A percentile compares a stretch with the other conserved stretches of the same genome.
Conservation (phyloP, 2,113 vertebrate genomes). For the Eidolon helvum region DNA sequence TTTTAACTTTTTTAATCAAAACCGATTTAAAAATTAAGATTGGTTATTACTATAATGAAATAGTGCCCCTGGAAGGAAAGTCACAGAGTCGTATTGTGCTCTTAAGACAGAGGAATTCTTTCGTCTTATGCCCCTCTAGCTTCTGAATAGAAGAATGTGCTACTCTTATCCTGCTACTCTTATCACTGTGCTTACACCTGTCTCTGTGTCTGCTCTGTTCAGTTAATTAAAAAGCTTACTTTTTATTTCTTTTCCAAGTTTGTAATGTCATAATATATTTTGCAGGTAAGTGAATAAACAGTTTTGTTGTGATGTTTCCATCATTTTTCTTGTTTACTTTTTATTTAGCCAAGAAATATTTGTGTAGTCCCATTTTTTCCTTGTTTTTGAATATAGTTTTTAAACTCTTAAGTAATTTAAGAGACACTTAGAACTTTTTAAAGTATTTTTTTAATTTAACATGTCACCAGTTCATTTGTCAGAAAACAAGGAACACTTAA, state of each 20-base stretch:
- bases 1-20: conserved; percentile 47
- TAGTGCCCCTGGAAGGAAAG: conserved; percentile 43
- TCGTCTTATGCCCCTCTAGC: conserved; percentile 1
- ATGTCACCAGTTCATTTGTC: conserved; percentile 5
- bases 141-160: conserved; percentile 28
- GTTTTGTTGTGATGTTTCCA: conserved; percentile 17
- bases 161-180: conserved; percentile 26
- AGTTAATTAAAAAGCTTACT: conserved; percentile 23
- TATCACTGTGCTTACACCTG: conserved; percentile 1
- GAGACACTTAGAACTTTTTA: background rate
- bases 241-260: conserved; percentile 44
- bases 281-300: conserved; percentile 7
- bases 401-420: background rate
- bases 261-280: conserved; percentile 17
- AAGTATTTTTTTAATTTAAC: conserved; percentile 29
- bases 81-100: conserved; percentile 25
- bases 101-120: conserved; percentile 33
- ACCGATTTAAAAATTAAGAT: conserved; percentile 52
- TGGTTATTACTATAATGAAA: conserved; percentile 47
- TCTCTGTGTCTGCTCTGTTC: background rate
- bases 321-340: conserved; percentile 5
- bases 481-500: conserved; percentile 1
- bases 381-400: conserved; percentile 4
- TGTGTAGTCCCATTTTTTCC: background rate
- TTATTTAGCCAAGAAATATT: background rate